Conservation (phyloP, 2,888 invertebrate species). For the Lycia hirtaria region DNA sequence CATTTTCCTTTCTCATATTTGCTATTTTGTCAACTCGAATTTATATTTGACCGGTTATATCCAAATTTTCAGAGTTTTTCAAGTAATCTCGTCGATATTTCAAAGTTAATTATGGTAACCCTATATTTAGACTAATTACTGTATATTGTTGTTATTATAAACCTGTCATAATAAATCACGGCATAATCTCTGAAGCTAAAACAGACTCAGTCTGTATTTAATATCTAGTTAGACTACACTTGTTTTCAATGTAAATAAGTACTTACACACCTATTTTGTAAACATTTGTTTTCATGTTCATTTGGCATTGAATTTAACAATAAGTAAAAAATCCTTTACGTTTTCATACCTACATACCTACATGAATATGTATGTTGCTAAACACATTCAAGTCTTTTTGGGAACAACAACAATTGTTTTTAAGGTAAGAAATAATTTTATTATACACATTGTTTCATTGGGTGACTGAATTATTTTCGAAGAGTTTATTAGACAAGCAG, state of each 20-base stretch:
- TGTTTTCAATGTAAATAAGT: background rate
- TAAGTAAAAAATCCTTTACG: background rate
- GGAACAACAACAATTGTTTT: background rate
- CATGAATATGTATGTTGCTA: background rate
- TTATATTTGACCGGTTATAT: too few species aligned
- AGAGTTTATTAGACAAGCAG: too few species aligned
- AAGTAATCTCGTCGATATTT: too few species aligned
- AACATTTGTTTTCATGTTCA: background rate
- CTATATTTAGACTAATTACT: slow-evolving; percentile 15
- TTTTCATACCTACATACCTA: background rate
- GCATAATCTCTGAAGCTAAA: background rate
- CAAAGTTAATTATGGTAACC: too few species aligned
- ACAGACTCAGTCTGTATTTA: background rate
- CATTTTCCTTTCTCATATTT: too few species aligned
- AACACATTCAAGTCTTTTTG: background rate
- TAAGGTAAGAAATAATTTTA: slow-evolving; percentile 5
- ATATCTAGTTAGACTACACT: background rate
- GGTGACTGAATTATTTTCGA: too few species aligned
- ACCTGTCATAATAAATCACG: slow-evolving; percentile 21
- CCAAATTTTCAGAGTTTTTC: too few species aligned
- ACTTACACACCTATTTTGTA: background rate
- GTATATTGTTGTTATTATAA: slow-evolving; percentile 24
- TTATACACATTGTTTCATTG: background rate
- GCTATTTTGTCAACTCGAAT: too few species aligned
- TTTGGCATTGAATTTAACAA: background rate